Percentiles rank a stretch among this genome's conserved stretches.
Evolutionary conservation across 2,113 vertebrate species (phyloP).

Genomic region (Zonotrichia leucophrys): DNA sequence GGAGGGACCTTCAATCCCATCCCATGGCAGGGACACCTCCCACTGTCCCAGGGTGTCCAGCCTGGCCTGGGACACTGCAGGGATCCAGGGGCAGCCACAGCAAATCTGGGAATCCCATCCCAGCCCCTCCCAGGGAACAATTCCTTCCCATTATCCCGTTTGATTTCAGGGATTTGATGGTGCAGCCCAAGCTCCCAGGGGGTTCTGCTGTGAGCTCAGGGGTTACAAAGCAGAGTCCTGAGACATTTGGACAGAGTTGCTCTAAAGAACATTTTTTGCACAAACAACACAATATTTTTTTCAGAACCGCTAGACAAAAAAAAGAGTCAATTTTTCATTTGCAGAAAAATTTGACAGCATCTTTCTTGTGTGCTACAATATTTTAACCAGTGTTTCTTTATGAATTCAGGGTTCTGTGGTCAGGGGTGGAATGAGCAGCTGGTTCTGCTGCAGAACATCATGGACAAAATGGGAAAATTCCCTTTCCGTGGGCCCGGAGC

Average conservation of each 20-base stretch:
- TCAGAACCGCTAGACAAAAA: not conserved
- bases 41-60: not conserved
- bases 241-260: not conserved
- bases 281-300: not conserved
- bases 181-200: not conserved
- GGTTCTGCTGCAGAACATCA: not conserved
- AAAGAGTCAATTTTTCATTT: not conserved
- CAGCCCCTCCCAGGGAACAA: not conserved
- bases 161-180: not conserved
- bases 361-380: not conserved
- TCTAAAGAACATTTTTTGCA: not conserved
- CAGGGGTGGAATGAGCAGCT: not conserved
- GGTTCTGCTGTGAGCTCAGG: not conserved
- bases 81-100: not conserved
- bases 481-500: not conserved
- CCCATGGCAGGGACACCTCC: not conserved
- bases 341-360: not conserved
- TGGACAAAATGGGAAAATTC: not conserved
- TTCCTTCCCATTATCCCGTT: not conserved
- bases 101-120: accelerated
- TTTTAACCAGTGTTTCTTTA: not conserved
- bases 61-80: not conserved
- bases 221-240: not conserved
- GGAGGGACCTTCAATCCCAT: not conserved
- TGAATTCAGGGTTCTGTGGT: not conserved